Evolutionary conservation across 92 coral and sea anemone species (phyloP).

Genomic region (Blastomussa wellsi): DNA sequence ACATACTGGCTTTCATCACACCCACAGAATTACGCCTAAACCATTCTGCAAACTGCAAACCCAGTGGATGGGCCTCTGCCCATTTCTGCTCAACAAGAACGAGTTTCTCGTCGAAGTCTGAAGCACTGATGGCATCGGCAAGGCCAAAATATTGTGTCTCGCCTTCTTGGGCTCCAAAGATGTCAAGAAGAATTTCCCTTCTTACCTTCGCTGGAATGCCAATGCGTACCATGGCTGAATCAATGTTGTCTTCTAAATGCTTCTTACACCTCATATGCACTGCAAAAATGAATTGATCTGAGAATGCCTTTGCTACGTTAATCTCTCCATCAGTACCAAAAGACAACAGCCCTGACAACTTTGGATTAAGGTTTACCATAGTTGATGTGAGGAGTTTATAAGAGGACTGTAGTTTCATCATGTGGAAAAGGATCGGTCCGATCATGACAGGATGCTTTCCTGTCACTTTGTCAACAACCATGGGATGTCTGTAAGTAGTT

Average conservation of each 20-base stretch:
- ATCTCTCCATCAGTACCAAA: constrained; percentile 51
- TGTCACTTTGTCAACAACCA: too few species aligned
- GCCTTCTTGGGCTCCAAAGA: not conserved
- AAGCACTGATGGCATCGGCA: constrained; percentile 14
- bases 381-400: constrained; percentile 35
- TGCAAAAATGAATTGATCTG: constrained; percentile 16
- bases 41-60: constrained; percentile 17
- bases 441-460: constrained; percentile 43
- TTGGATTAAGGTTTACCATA: constrained; percentile 35
- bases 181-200: constrained; percentile 6
- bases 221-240: too few species aligned
- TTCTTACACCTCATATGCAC: too few species aligned
- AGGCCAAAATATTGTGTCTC: constrained; percentile 10
- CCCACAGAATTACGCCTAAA: constrained; percentile 2
- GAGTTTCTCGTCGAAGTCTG: constrained; percentile 9
- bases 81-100: too few species aligned
- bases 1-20: constrained; percentile 12
- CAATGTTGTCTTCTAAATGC: constrained; percentile 18
- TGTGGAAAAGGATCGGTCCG: constrained; percentile 47
- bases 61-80: not conserved
- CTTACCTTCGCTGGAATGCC: constrained; percentile 8
- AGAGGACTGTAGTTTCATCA: constrained; percentile 31
- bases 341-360: constrained; percentile 23
- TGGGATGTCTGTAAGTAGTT: constrained; percentile 39
- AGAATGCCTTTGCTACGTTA: constrained; percentile 6